A percentile compares a stretch with the other conserved stretches of the same genome.
These are phyloP conservation scores for Rhinolophus sinicus DNA, from an alignment of 2,113 vertebrate genomes.

Conservation along the genomic window DNA sequence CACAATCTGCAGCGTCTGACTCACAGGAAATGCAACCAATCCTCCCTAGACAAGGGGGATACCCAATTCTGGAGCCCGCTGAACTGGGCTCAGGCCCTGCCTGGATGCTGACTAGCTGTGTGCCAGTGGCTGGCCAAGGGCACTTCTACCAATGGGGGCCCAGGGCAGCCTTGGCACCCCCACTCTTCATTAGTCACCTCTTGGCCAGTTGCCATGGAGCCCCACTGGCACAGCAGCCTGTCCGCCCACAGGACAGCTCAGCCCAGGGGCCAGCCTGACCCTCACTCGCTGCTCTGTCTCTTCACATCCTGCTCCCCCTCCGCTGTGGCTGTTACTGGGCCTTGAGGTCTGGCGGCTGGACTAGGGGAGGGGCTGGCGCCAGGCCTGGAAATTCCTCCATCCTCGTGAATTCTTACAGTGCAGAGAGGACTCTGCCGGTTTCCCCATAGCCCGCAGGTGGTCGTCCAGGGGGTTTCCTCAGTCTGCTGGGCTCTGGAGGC, in stretches of 20 bases:
- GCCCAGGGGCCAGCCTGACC: no score
- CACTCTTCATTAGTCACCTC: neutral
- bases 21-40: rapidly evolving
- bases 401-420: rapidly evolving
- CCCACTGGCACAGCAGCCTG: rapidly evolving
- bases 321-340: neutral
- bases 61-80: neutral
- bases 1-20: rapidly evolving
- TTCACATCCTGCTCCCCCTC: rapidly evolving
- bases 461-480: slow-evolving; percentile 64
- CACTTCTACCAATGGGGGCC: neutral
- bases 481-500: neutral
- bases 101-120: neutral
- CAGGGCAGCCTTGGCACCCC: neutral
- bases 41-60: neutral
- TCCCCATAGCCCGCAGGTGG: neutral
- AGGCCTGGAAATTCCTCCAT: neutral
- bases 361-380: neutral
- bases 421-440: neutral
- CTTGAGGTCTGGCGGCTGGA: neutral
- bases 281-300: neutral
- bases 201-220: neutral
- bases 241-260: neutral
- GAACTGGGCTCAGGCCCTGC: rapidly evolving
- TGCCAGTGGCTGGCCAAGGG: neutral